phyloP scores from a whole-genome alignment of 2,113 vertebrate genomes.

The Oxyura jamaicensis region DNA sequence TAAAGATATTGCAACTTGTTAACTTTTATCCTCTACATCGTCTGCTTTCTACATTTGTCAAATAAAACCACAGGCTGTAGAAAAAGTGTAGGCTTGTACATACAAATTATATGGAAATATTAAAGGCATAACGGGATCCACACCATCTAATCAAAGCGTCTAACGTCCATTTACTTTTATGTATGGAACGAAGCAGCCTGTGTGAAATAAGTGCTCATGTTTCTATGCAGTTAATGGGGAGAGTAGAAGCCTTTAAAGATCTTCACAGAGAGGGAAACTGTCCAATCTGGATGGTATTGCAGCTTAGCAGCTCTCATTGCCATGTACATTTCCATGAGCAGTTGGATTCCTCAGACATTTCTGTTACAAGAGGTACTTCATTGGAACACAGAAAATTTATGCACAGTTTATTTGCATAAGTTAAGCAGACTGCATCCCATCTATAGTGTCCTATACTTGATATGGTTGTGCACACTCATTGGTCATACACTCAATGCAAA shows the following conservation, averaged over 20 bases:
- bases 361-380: not conserved
- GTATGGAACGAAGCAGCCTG: not conserved
- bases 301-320: not conserved
- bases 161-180: conserved; percentile 10
- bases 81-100: not conserved
- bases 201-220: not conserved
- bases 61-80: not conserved
- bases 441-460: not conserved
- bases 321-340: accelerated
- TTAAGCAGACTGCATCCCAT: not conserved
- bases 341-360: accelerated
- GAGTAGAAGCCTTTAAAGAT: not conserved
- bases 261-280: not conserved
- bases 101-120: not conserved
- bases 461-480: not conserved
- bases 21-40: not conserved
- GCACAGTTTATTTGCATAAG: not conserved
- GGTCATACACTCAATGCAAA: accelerated
- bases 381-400: not conserved
- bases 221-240: not conserved
- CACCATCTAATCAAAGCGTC: not conserved
- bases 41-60: not conserved
- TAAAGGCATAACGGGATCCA: not conserved
- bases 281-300: not conserved
- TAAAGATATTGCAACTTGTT: not conserved